Base-by-base conservation (phyloP, 1,140 invertebrate genomes). In the Sycophila sp. region DNA sequence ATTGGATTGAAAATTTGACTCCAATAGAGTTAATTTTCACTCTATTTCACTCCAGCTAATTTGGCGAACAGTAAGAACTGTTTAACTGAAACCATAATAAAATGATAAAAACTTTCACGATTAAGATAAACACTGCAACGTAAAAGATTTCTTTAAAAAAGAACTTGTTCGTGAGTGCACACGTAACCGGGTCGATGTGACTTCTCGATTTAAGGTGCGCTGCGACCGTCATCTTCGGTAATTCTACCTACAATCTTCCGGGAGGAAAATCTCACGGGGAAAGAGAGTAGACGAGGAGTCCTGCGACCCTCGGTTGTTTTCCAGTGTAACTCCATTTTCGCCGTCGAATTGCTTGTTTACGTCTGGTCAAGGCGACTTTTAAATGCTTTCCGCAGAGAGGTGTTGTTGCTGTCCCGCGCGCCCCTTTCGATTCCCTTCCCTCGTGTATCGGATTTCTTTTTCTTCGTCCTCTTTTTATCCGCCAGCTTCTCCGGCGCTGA, bases 261-360 rank as follows among this genome's bases (percentile, higher is more conserved):
- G 49, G 13, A 24, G 26, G 49, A 30, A 53, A 30, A 53, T 15
- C 11, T 53, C 49, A 22, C 49, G 22, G n/a, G n/a, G n/a, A 26
- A 53, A 53, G 49, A 53, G 19, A 53, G 24, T n/a, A 53, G 26
- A 22, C 24, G 13, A 13, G 24, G 22, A 13, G 8, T 4, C 13
- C 10, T 59, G 40, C 22, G n/a, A 40, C 53, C 19, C 65, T 62
- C 2, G 19, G n/a, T 67, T 55, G 26, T 26, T 28, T n/a, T 36
- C 45, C 30, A 65, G 64, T 42, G 38, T 66, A 63, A 71, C 66
- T 73, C 68, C 47, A 66, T 72, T 71, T 74, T 51, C 30, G 42
- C 65, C 69, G 69, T 76, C 68, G 62, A 45, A 75, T 72, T 73
- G 47, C 67, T 77, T 59, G 68, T 72, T 75, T 70, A 69, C 42